These are phyloP conservation scores for Setophaga kirtlandii DNA, from an alignment of 2,113 vertebrate species.

Conservation along the genomic window DNA sequence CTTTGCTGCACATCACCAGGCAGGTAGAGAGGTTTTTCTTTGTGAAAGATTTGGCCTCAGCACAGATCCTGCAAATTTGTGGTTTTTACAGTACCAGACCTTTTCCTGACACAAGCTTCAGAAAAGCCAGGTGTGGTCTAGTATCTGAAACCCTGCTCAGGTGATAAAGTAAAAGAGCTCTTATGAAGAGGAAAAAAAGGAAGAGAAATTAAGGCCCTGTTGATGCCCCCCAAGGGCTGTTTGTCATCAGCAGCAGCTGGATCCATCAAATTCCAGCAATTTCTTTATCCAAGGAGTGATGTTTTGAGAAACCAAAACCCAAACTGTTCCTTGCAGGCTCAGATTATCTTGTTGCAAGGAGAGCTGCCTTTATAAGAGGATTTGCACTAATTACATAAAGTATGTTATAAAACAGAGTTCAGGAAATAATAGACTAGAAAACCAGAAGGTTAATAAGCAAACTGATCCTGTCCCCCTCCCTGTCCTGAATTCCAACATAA, in stretches of 20 bases:
- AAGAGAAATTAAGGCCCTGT: background rate
- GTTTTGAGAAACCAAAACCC: background rate
- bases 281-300: background rate
- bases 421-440: background rate
- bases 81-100: background rate
- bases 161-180: background rate
- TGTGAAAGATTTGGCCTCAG: background rate
- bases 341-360: background rate
- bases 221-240: background rate
- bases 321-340: background rate
- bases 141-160: background rate
- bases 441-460: background rate
- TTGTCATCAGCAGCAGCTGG: background rate
- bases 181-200: background rate
- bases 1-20: background rate
- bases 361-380: background rate
- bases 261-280: background rate
- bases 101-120: background rate
- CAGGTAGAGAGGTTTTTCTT: background rate
- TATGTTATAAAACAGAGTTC: background rate
- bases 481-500: background rate
- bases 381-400: slow-evolving; percentile 22
- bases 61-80: background rate
- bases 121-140: background rate
- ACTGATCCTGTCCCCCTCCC: background rate